Conservation (phyloP, 2,113 vertebrate genomes). For the Ibidorhyncha struthersii region DNA sequence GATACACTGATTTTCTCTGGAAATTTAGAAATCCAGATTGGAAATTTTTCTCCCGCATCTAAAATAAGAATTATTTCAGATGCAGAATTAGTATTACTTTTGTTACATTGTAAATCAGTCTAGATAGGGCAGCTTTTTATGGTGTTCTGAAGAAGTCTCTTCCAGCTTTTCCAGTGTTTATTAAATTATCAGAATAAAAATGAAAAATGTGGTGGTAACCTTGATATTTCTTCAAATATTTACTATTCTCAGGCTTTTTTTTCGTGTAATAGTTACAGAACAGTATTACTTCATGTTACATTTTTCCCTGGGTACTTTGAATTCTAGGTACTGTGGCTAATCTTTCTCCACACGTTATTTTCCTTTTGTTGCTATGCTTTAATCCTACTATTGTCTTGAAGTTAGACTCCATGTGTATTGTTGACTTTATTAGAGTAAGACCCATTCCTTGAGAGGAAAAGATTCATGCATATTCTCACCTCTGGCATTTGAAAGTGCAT, state of each 20-base stretch:
- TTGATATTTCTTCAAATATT: background rate
- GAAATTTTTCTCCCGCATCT: background rate
- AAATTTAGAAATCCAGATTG: background rate
- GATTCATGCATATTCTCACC: background rate
- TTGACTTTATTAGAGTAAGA: background rate
- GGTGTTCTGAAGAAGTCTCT: background rate
- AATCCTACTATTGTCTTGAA: background rate
- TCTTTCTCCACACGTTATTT: background rate
- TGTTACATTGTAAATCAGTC: background rate
- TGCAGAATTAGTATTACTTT: background rate
- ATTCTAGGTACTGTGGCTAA: background rate
- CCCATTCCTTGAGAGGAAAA: background rate
- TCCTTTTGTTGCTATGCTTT: background rate
- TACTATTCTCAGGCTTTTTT: background rate
- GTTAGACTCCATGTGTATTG: background rate
- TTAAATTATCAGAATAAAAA: background rate
- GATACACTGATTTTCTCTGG: background rate
- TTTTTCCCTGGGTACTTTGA: background rate
- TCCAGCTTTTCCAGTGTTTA: background rate
- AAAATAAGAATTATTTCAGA: background rate
- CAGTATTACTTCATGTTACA: background rate
- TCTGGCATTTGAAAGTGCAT: background rate
- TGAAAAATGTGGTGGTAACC: background rate
- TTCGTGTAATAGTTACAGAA: background rate
- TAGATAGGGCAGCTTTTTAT: background rate